Conservation (phyloP, 2,797 vertebrate genomes). For the Odontamblyopus lacepedii region DNA sequence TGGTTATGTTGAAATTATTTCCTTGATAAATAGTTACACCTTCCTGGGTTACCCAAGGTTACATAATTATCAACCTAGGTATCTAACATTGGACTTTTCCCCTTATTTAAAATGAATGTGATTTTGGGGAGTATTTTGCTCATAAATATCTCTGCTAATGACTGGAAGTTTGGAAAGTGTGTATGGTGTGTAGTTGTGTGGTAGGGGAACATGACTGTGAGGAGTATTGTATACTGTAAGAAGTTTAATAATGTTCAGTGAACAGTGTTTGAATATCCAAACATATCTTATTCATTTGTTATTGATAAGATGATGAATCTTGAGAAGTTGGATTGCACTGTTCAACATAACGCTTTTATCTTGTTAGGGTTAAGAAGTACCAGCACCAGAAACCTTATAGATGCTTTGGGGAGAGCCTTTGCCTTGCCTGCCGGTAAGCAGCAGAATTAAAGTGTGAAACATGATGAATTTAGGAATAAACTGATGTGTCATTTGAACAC, state of each 20-base stretch:
- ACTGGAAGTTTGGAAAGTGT: conserved; percentile 26
- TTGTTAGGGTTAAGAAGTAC: conserved; percentile 14
- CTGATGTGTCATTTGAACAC: background rate
- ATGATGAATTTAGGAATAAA: background rate
- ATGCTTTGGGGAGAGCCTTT: background rate
- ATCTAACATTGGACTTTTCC: background rate
- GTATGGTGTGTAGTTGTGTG: background rate
- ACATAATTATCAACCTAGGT: too few species aligned
- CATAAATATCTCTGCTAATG: conserved; percentile 36
- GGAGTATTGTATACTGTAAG: too few species aligned
- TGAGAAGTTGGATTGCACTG: background rate
- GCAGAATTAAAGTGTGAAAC: background rate
- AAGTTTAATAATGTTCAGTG: too few species aligned
- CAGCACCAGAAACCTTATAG: conserved; percentile 4
- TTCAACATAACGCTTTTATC: conserved; percentile 4
- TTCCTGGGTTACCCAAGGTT: background rate
- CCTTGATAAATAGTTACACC: background rate
- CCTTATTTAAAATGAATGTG: background rate
- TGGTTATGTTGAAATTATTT: background rate
- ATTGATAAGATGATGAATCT: background rate
- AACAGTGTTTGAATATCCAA: too few species aligned
- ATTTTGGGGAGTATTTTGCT: conserved; percentile 24
- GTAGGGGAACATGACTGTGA: conserved; percentile 41
- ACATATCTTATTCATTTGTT: background rate
- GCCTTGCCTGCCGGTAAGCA: conserved; percentile 35